Evolutionary conservation across 2,113 vertebrate genomes (phyloP), one percentile per base, ranked within the genome.

Genomic region (Nipponia nippon): DNA sequence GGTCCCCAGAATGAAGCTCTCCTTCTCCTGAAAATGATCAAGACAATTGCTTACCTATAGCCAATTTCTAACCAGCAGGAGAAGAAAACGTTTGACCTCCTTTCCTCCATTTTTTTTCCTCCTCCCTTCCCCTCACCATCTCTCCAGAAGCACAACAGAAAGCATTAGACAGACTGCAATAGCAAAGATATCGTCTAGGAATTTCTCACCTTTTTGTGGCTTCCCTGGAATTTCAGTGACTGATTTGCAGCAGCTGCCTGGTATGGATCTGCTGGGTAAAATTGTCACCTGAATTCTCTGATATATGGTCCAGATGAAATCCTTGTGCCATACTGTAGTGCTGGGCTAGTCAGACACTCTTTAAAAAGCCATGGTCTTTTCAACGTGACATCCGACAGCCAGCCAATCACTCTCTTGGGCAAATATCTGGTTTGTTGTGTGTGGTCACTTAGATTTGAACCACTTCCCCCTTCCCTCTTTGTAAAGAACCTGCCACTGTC

Each of bases 381-480:
- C 80, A 32, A 11, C 1, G 3, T 89, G 46, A 84, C 66, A 32
- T 46, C 47, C 0, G 3, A 14, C 55, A 42, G 23, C 27, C 76
- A 94, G 77, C 93, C 93, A 96, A 93, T 92, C 91, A 6, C 27
- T 19, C 1, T 49, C 40, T 9, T 62, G 80, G 38, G 78, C 79
- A 79, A 86, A 72, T 15, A 46, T 6, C 7, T 46, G 3, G 13
- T 32, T 63, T 42, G 26, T 7, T 21, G 13, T 16, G 16, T 42
- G 22, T 32, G 34, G 77, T 27, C 55, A 55, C n/a, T 53, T 36
- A 40, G 12, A 26, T 58, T 23, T 6, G 59, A 90, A 66, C 71
- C 49, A 89, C 96, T 96, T 97, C 95, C 87, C 69, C 40, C 83
- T 95, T 76, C n/a, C 22, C 38, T 78, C 56, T 70, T 65, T 30